phyloP scores from a whole-genome alignment of 2,113 vertebrate species.

The Talpa occidentalis region DNA sequence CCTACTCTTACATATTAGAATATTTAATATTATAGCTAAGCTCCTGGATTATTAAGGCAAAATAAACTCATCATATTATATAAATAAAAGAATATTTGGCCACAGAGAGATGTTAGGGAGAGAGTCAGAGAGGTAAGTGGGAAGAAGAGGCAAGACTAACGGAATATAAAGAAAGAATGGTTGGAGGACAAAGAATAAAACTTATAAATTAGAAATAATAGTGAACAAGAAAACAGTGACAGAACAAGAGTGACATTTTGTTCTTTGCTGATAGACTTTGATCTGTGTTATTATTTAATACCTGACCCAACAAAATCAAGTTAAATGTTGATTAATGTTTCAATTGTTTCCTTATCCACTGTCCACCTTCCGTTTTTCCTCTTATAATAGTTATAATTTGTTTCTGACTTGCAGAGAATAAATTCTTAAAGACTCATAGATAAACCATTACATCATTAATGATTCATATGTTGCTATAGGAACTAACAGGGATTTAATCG shows the following conservation, averaged over 20 bases:
- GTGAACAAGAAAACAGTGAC: not conserved
- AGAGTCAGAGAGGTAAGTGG: not conserved
- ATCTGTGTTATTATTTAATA: not conserved
- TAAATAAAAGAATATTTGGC: not conserved
- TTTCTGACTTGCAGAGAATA: conserved; percentile 19
- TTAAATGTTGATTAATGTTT: not conserved
- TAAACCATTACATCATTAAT: conserved; percentile 16
- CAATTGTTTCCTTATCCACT: not conserved
- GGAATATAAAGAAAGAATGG: not conserved
- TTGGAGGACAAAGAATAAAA: not conserved
- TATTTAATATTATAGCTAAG: not conserved
- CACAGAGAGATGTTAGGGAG: not conserved
- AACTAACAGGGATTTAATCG: conserved; percentile 45
- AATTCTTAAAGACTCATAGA: conserved; percentile 25
- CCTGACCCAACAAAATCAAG: not conserved
- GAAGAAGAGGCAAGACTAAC: not conserved
- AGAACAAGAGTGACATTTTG: not conserved
- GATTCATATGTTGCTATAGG: conserved; percentile 57
- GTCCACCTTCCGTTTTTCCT: not conserved
- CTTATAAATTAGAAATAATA: not conserved
- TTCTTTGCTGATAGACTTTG: not conserved
- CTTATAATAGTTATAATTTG: not conserved
- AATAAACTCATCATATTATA: not conserved
- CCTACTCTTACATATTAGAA: not conserved
- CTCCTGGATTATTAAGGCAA: conserved; percentile 16